These are phyloP conservation scores for Nasonia giraulti DNA, from an alignment of 1,140 invertebrate species.

Conservation along the genomic window DNA sequence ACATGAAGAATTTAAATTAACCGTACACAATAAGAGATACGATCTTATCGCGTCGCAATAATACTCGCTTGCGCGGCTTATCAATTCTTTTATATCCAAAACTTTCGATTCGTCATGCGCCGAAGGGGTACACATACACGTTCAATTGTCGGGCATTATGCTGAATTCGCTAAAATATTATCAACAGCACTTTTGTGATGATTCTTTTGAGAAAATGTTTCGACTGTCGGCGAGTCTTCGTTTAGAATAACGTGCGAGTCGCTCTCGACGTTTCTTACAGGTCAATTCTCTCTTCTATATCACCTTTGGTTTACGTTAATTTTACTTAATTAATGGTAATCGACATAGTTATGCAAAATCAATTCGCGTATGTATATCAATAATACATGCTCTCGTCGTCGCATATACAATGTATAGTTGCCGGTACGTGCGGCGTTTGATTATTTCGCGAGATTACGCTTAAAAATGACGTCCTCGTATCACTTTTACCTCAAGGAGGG, in stretches of 20 bases:
- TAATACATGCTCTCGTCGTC: background rate
- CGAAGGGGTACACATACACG: background rate
- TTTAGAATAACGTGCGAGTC: background rate
- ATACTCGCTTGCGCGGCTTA: background rate
- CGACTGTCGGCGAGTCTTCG: background rate
- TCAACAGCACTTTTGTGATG: conserved; percentile 3
- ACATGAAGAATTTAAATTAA: conserved; percentile 8
- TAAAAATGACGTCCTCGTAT: conserved; percentile 8
- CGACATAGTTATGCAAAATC: conserved; percentile 30
- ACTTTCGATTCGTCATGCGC: conserved; percentile 1
- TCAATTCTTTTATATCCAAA: background rate
- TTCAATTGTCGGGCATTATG: background rate
- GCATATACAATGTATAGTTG: background rate
- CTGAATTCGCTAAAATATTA: background rate
- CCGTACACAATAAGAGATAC: background rate
- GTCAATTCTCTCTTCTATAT: background rate
- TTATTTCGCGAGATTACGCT: background rate
- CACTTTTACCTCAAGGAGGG: conserved; percentile 32
- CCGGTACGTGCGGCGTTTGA: conserved; percentile 8
- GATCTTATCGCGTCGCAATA: conserved; percentile 25
- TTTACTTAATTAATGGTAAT: conserved; percentile 21
- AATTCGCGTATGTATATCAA: conserved; percentile 23
- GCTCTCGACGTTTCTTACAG: background rate
- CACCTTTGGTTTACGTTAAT: background rate
- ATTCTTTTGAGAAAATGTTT: background rate